phyloP scores from a whole-genome alignment of 2,113 vertebrate genomes.

The Rousettus leschenaultii region DNA sequence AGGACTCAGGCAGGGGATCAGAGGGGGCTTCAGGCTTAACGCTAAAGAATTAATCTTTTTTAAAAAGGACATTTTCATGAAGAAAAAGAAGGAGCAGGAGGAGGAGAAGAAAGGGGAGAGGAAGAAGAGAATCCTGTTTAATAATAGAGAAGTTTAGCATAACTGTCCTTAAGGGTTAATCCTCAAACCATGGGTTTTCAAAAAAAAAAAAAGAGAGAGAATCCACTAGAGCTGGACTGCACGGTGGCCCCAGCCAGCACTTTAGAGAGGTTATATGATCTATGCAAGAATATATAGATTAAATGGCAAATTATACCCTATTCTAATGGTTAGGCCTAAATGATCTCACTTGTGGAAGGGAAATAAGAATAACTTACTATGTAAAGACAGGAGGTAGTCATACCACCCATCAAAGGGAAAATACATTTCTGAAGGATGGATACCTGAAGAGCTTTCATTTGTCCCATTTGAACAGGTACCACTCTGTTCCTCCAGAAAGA shows the following conservation, averaged over 20 bases:
- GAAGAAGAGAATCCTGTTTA: neutral
- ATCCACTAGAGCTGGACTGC: neutral
- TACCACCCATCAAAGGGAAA: neutral
- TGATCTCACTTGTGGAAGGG: neutral
- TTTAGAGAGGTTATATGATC: neutral
- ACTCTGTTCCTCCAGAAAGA: neutral
- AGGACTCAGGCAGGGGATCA: neutral
- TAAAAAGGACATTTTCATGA: neutral
- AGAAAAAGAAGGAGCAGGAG: neutral
- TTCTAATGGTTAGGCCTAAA: no score
- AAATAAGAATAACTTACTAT: neutral
- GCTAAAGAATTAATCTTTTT: neutral
- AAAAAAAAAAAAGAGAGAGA: neutral
- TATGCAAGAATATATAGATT: neutral
- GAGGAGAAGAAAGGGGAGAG: rapidly evolving
- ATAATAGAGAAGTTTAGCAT: neutral
- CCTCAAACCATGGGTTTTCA: neutral
- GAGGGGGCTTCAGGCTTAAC: neutral
- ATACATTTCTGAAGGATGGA: neutral
- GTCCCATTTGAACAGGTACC: neutral
- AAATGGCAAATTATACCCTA: neutral
- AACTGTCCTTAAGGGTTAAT: neutral
- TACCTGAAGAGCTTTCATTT: neutral
- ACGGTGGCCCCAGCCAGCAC: neutral
- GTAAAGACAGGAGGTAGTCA: neutral